Evolutionary conservation across 1,140 invertebrate genomes (phyloP).

Genomic region (Atta cephalotes): DNA sequence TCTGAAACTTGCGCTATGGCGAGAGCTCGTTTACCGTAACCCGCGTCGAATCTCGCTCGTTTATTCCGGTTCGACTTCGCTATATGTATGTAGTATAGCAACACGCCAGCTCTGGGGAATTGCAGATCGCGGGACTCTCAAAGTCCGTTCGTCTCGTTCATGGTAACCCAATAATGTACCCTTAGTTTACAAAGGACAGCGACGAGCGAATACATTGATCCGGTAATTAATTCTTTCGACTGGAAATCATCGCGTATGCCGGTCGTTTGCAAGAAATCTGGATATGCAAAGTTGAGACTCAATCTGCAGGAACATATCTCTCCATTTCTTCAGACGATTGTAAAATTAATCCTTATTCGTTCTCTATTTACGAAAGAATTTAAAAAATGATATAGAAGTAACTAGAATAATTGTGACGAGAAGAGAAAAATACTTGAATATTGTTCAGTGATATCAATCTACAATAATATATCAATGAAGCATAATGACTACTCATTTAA

Average conservation of each 20-base stretch:
- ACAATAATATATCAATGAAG: slow-evolving; percentile 22
- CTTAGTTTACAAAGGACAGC: slow-evolving; percentile 42
- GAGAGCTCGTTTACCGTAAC: slow-evolving; percentile 55
- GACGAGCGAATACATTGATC: slow-evolving; percentile 39
- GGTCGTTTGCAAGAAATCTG: neutral
- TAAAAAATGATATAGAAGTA: neutral
- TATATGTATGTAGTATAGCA: neutral
- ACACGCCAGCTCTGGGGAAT: slow-evolving; percentile 37
- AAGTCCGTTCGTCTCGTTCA: slow-evolving; percentile 48
- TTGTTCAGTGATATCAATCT: slow-evolving; percentile 37
- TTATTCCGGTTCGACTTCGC: slow-evolving; percentile 52
- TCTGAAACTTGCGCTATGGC: slow-evolving; percentile 12
- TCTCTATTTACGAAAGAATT: neutral
- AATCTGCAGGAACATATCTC: neutral
- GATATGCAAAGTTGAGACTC: neutral
- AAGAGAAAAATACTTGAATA: slow-evolving; percentile 27
- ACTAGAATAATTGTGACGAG: slow-evolving; percentile 34
- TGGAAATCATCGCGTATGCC: neutral
- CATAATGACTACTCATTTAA: slow-evolving; percentile 45
- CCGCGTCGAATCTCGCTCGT: slow-evolving; percentile 54
- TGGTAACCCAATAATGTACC: slow-evolving; percentile 55
- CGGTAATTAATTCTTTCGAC: slow-evolving; percentile 54
- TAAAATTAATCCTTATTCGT: neutral
- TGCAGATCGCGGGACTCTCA: slow-evolving; percentile 50
- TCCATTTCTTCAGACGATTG: neutral